Evolutionary conservation across 2,113 vertebrate genomes (phyloP), one percentile per base, ranked within the genome.

Genomic region (Lota lota): DNA sequence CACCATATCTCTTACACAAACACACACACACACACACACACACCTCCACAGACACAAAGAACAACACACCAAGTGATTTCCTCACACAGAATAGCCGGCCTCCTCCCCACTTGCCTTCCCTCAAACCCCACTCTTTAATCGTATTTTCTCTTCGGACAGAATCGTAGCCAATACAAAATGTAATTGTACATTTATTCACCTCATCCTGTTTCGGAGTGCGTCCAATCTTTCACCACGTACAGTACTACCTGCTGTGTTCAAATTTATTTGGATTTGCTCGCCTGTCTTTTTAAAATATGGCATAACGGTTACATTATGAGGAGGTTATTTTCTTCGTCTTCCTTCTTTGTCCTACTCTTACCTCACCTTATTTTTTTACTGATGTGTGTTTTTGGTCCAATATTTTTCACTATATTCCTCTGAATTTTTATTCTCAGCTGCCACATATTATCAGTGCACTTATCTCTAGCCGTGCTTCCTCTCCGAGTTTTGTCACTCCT

Each of bases 131-230:
- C 18, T 79, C 50, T 64, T 8, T 74, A 16, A 56, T 61, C 19
- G 66, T 21, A 58, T 17, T 63, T 79, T 78, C 57, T 69, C 73
- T 20, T 54, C 24, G 15, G 18, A 66, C 71, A 66, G 57, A 73
- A 68, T 33, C 24, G 33, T 18, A n/a, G 51, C 24, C 63, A 63
- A 77, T 73, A 61, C 62, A 66, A 78, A 58, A 73, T 78, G 68
- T 83, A 79, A 83, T 79, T 79, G 78, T 69, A 61, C 24, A 76
- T 67, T 61, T 68, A 79, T 77, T 78, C 66, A 73, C 74, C 71
- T 79, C 69, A 85, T 87, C 79, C 74, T 79, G 61, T 79, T 78
- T 77, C 66, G 28, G 63, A 64, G 68, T 60, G 64, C 75, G 65
- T 54, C 24, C 16, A 56, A 40, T 64, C 74, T 75, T 72, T 71